These are phyloP conservation scores for Hirtodrosophila histrioides DNA, from an alignment of 2,888 invertebrate genomes.

Conservation along the genomic window DNA sequence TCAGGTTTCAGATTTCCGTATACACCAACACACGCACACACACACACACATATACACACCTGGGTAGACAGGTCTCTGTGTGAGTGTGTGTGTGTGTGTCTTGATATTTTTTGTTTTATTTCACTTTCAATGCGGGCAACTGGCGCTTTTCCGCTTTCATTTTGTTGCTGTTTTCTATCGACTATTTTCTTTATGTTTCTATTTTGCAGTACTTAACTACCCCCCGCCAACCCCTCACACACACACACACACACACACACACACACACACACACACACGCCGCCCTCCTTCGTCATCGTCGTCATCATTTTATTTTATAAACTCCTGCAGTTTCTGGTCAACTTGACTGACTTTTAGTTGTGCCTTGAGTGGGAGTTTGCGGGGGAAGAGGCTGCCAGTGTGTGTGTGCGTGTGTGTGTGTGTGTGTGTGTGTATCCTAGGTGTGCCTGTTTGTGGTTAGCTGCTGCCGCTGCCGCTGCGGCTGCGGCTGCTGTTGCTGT, in stretches of 20 bases:
- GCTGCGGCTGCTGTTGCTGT: slow-evolving; percentile 31
- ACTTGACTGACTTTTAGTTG: slow-evolving; percentile 79
- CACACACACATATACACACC: slow-evolving; percentile 18
- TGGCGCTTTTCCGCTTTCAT: slow-evolving; percentile 30
- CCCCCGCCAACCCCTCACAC: not conserved
- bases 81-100: slow-evolving; percentile 9
- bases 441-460: slow-evolving; percentile 70
- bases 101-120: slow-evolving; percentile 32
- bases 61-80: slow-evolving; percentile 27
- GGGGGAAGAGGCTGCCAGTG: not conserved
- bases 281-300: slow-evolving; percentile 24
- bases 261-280: not conserved
- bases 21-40: slow-evolving; percentile 20
- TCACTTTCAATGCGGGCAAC: slow-evolving; percentile 54
- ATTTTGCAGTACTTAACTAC: slow-evolving; percentile 28
- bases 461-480: slow-evolving; percentile 22
- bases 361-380: slow-evolving; percentile 33
- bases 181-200: slow-evolving; percentile 59
- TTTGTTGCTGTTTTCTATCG: slow-evolving; percentile 42
- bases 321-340: slow-evolving; percentile 77
- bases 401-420: slow-evolving; percentile 24
- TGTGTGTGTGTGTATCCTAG: slow-evolving; percentile 39
- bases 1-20: slow-evolving; percentile 69
- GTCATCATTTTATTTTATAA: slow-evolving; percentile 74
- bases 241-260: slow-evolving; percentile 3